These are phyloP conservation scores for Epizoanthus stellaris DNA, from an alignment of 92 coral and sea anemone genomes.

Conservation along the genomic window DNA sequence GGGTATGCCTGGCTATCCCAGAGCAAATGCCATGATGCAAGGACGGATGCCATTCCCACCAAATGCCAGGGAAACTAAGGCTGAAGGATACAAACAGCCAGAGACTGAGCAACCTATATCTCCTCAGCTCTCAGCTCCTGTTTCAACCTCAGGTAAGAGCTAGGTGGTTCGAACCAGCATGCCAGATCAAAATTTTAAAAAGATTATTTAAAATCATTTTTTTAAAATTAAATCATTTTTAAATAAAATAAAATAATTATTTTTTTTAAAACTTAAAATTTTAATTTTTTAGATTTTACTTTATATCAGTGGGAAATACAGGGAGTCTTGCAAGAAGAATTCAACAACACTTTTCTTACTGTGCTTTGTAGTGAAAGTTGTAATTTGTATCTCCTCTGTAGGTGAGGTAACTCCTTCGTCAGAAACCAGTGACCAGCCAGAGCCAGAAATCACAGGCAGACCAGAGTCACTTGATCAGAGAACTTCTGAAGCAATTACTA, in stretches of 20 bases:
- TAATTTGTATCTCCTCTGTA: neutral
- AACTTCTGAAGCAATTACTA: conserved; percentile 37
- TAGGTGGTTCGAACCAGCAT: neutral
- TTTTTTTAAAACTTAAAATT: too few relatives aligned
- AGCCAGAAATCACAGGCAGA: conserved; percentile 59
- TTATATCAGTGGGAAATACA: too few relatives aligned
- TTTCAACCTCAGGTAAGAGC: conserved; percentile 78
- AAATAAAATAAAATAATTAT: too few relatives aligned
- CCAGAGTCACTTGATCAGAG: conserved; percentile 73
- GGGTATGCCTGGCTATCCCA: conserved; percentile 53
- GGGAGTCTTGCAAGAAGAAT: neutral
- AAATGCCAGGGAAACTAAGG: conserved; percentile 56
- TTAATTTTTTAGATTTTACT: too few relatives aligned
- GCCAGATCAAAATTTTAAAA: neutral
- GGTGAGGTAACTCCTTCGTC: conserved; percentile 91
- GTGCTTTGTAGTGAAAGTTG: neutral
- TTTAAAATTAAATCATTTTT: too few relatives aligned
- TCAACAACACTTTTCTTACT: neutral
- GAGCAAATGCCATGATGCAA: conserved; percentile 33
- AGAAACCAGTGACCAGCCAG: conserved; percentile 71
- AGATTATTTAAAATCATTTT: neutral
- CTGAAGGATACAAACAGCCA: conserved; percentile 42
- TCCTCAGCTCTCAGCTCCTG: conserved; percentile 70
- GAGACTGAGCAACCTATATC: conserved; percentile 53
- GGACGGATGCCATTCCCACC: conserved; percentile 71